phyloP scores from a whole-genome alignment of 2,113 vertebrate species.

The Alethe diademata region DNA sequence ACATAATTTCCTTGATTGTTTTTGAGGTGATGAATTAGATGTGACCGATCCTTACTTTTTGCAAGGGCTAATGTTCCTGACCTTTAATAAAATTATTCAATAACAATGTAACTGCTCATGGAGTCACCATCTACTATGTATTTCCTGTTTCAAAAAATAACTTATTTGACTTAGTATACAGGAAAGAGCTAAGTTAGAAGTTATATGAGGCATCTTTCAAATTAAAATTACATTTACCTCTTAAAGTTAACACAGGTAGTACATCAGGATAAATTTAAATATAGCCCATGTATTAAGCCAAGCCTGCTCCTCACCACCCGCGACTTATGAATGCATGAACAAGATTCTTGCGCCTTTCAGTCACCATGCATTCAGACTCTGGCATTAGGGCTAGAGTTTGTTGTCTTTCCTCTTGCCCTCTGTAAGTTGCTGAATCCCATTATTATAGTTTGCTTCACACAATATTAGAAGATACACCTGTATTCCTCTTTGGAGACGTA shows the following conservation, averaged over 20 bases:
- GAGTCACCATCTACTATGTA: not conserved
- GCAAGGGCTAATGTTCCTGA: not conserved
- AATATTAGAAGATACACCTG: accelerated
- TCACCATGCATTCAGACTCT: not conserved
- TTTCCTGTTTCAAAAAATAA: constrained; percentile 4
- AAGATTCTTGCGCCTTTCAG: not conserved
- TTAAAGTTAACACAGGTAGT: not conserved
- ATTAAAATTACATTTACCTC: constrained; percentile 1
- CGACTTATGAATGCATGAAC: not conserved
- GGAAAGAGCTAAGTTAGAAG: not conserved
- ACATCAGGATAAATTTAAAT: not conserved
- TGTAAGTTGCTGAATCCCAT: not conserved
- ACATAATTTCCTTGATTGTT: not conserved
- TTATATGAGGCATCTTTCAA: not conserved
- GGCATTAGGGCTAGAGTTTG: not conserved
- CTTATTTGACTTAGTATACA: not conserved
- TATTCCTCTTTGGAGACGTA: not conserved
- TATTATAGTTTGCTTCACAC: not conserved
- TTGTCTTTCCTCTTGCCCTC: not conserved
- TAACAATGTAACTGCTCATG: constrained; percentile 8
- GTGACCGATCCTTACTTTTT: not conserved
- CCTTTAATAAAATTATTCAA: constrained; percentile 35
- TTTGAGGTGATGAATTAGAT: constrained; percentile 9
- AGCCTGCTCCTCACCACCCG: not conserved
- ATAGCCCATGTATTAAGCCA: not conserved